phyloP scores from a whole-genome alignment of 2,113 vertebrate genomes.

The Thamnaconus septentrionalis region DNA sequence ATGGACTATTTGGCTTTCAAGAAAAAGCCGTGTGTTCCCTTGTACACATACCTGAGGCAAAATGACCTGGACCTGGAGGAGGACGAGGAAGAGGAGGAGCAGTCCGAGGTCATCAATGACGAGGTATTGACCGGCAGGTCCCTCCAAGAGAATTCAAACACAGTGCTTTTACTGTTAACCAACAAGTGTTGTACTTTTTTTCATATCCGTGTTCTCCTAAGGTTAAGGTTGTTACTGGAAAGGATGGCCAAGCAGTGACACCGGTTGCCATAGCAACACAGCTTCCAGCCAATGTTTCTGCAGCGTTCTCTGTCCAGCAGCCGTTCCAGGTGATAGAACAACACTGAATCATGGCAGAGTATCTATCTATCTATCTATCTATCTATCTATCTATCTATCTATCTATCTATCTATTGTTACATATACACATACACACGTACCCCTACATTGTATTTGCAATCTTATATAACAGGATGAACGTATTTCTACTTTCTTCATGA shows the following conservation, averaged over 20 bases:
- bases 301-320: conserved; percentile 88
- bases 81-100: conserved; percentile 94
- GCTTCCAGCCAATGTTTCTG: conserved; percentile 95
- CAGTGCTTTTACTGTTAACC: background rate
- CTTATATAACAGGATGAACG: background rate
- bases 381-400: background rate
- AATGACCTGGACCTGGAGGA: conserved; percentile 96
- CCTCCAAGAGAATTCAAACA: conserved; percentile 2
- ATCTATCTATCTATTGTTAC: background rate
- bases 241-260: conserved; percentile 94
- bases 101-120: conserved; percentile 94
- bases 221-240: conserved; percentile 96
- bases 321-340: conserved; percentile 85
- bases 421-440: too few species aligned
- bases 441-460: too few species aligned
- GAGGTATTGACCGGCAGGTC: conserved; percentile 79
- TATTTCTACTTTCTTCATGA: conserved; percentile 16
- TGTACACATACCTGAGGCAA: conserved; percentile 92
- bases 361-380: background rate
- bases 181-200: conserved; percentile 22
- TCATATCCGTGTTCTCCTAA: conserved; percentile 71
- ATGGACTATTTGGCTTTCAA: conserved; percentile 97
- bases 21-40: conserved; percentile 91
- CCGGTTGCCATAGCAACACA: conserved; percentile 97
- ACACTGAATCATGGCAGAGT: conserved; percentile 11